Evolutionary conservation across 2,888 invertebrate species (phyloP), one percentile per base, ranked within the genome.

Genomic region (Brenthis ino): DNA sequence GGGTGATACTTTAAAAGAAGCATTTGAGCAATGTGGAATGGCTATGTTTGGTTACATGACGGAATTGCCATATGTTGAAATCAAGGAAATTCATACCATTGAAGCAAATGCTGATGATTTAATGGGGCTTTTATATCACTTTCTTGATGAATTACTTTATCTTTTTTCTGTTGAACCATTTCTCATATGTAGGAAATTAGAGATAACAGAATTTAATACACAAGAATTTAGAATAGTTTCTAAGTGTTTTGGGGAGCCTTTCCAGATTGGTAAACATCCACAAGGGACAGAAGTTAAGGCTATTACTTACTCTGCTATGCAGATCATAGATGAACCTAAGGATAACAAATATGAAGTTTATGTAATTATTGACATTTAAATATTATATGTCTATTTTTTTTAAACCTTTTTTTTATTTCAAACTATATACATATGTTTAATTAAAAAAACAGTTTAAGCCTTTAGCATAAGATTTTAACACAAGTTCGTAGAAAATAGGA

Each of bases 11-110:
- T 83, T 99, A 64, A 93, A 95, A 81, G 99, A 99, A 91, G 96
- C 98, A 0, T 99, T 98, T 87, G 99, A 99, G 84, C 98, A 98
- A 90, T 97, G 97, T 80, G 98, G 97, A 8, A 95, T 98, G 85
- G 97, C 98, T 1, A 99, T 99, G 99, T 99, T 97, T 92, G 98
- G 96, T 0, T 99, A 99, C 86, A 99, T 99, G 98, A 99, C 99
- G 2, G 98, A 98, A 74, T 88, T 98, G 73, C 94, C 96, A 0
- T 95, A 95, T 73, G 97, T 99, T 0, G 96, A 98, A 83, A 96
- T 97, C 75, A 93, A 94, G 76, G 95, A 96, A 79, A 95, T 95
- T 53, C 95, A 96, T 80, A 95, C 96, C 77, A 95, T 99, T 72
- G 97, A 97, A 88, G 99, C 98, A 0, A 95, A 95, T 72, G 99